Conservation (phyloP, 2,797 vertebrate genomes). For the Aldrovandia affinis region DNA sequence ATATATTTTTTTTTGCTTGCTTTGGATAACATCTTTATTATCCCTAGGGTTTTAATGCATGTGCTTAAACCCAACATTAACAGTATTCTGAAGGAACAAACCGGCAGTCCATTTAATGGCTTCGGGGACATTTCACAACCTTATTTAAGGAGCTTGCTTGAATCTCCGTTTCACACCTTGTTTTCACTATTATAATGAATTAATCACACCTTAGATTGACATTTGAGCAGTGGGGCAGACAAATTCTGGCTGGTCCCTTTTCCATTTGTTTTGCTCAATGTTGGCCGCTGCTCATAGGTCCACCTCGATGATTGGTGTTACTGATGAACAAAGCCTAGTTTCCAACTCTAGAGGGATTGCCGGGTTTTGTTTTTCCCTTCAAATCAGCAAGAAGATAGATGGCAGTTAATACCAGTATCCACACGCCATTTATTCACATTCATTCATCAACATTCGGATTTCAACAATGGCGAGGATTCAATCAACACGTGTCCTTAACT, state of each 20-base stretch:
- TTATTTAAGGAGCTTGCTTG: neutral
- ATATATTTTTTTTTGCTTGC: neutral
- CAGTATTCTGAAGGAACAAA: neutral
- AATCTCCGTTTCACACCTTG: neutral
- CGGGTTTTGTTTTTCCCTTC: too few relatives aligned
- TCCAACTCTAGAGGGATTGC: too few relatives aligned
- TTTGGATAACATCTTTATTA: constrained; percentile 4
- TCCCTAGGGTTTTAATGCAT: neutral
- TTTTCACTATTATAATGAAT: neutral
- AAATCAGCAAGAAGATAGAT: too few relatives aligned
- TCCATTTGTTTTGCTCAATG: neutral
- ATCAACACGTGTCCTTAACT: too few relatives aligned
- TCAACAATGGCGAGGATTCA: too few relatives aligned
- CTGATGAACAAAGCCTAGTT: too few relatives aligned
- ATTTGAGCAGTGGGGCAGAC: neutral
- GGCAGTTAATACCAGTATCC: too few relatives aligned
- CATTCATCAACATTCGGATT: too few relatives aligned
- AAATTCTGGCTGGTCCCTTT: neutral
- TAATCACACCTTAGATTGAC: neutral
- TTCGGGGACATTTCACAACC: neutral
- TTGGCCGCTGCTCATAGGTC: neutral
- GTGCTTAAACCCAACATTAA: neutral
- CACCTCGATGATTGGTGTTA: neutral
- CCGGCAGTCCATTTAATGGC: neutral
- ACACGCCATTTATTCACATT: too few relatives aligned